Percentiles rank a stretch among this genome's conserved stretches.
Evolutionary conservation across 2,797 vertebrate genomes (phyloP).

Genomic region (Hozukius guyotensis): DNA sequence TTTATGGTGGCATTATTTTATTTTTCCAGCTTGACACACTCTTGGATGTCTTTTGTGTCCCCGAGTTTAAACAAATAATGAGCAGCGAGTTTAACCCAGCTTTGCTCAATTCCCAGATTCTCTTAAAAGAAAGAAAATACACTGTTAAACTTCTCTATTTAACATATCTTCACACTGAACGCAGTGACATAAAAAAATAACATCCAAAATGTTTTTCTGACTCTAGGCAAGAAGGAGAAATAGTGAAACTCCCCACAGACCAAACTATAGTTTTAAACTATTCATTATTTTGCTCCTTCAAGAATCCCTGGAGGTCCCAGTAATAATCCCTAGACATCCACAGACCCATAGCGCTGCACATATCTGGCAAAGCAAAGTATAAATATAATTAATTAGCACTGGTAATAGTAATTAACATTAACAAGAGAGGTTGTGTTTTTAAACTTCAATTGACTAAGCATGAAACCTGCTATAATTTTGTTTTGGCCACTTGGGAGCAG

Average conservation of each 20-base stretch:
- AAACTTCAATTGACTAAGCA: background rate
- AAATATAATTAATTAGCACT: background rate
- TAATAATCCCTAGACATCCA: background rate
- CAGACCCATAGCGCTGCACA: background rate
- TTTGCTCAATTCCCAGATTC: background rate
- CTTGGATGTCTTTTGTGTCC: conserved; percentile 1
- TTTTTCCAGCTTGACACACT: background rate
- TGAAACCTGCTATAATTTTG: background rate
- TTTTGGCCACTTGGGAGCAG: background rate
- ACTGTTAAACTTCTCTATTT: conserved; percentile 11
- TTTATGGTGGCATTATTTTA: too few species aligned
- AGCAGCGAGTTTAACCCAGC: background rate
- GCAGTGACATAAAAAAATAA: background rate
- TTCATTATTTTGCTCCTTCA: conserved; percentile 17
- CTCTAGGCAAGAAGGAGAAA: background rate
- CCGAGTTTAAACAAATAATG: conserved; percentile 12
- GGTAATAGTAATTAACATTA: background rate
- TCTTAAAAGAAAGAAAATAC: background rate
- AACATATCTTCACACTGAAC: conserved; percentile 14
- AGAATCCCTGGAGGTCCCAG: background rate
- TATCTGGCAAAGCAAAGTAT: background rate
- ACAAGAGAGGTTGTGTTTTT: background rate
- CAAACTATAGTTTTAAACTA: conserved; percentile 1
- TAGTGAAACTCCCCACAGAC: background rate
- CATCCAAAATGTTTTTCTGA: conserved; percentile 6